A percentile compares a stretch with the other conserved stretches of the same genome.
phyloP scores from a whole-genome alignment of 2,888 invertebrate species.

The Drosophila subquinaria region DNA sequence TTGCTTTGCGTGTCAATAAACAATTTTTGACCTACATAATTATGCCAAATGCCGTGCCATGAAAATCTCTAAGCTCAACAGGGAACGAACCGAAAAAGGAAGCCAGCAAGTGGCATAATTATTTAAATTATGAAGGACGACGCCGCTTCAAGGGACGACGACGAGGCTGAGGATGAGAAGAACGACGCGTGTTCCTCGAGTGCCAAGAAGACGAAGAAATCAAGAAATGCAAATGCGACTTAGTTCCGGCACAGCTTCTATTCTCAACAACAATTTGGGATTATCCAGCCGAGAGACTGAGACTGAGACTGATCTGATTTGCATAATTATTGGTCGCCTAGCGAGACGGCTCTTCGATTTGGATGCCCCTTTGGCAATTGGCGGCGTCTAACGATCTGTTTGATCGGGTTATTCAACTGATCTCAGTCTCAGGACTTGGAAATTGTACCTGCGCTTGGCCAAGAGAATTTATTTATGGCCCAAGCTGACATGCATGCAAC shows the following conservation, averaged over 20 bases:
- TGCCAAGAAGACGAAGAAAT: slow-evolving; percentile 27
- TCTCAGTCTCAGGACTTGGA: slow-evolving; percentile 44
- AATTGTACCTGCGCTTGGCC: slow-evolving; percentile 33
- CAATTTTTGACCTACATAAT: slow-evolving; percentile 85
- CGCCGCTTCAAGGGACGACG: slow-evolving; percentile 49
- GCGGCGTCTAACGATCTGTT: slow-evolving; percentile 78
- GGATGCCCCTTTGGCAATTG: slow-evolving; percentile 49
- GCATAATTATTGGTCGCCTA: slow-evolving; percentile 76
- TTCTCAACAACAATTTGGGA: slow-evolving; percentile 55
- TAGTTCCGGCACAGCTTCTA: slow-evolving; percentile 81
- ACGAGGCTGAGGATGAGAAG: slow-evolving; percentile 8
- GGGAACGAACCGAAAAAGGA: slow-evolving; percentile 56
- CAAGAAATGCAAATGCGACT: slow-evolving; percentile 73
- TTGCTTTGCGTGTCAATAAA: slow-evolving; percentile 84
- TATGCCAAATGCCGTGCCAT: slow-evolving; percentile 82
- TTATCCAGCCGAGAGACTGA: slow-evolving; percentile 56
- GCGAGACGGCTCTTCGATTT: slow-evolving; percentile 29
- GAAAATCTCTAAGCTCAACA: slow-evolving; percentile 75
- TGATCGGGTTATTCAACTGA: slow-evolving; percentile 49
- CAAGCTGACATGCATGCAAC: slow-evolving; percentile 65
- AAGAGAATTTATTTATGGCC: slow-evolving; percentile 71
- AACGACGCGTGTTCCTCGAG: slow-evolving; percentile 67
- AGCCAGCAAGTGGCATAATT: slow-evolving; percentile 81
- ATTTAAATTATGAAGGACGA: slow-evolving; percentile 81
- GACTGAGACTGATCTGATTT: slow-evolving; percentile 61